These are phyloP conservation scores for Helicoverpa armigera DNA, from an alignment of 1,140 invertebrate species.

Conservation along the genomic window DNA sequence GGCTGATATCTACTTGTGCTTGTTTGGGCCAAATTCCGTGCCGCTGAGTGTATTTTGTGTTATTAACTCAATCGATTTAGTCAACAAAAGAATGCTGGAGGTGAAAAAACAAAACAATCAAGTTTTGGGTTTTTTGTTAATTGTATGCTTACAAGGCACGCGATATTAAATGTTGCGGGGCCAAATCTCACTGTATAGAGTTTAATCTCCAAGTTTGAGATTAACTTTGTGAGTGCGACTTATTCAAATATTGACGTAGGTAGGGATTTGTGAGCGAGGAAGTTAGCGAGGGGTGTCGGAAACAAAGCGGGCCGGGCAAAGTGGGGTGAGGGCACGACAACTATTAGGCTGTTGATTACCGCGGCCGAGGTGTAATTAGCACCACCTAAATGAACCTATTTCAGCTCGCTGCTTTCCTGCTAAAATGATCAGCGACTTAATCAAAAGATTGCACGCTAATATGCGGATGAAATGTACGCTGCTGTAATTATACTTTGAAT, in stretches of 20 bases:
- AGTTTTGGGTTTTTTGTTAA: slow-evolving; percentile 30
- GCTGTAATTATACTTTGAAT: slow-evolving; percentile 49
- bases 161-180: slow-evolving; percentile 27
- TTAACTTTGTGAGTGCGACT: slow-evolving; percentile 35
- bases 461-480: slow-evolving; percentile 33
- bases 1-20: too few relatives aligned
- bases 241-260: slow-evolving; percentile 44
- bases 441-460: slow-evolving; percentile 47
- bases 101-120: slow-evolving; percentile 45
- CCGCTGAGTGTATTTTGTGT: too few relatives aligned
- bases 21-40: too few relatives aligned
- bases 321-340: slow-evolving; percentile 59
- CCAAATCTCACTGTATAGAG: neutral
- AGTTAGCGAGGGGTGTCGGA: slow-evolving; percentile 42
- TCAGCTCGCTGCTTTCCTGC: slow-evolving; percentile 69
- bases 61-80: slow-evolving; percentile 54
- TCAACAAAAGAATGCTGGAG: slow-evolving; percentile 43
- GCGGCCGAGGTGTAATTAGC: slow-evolving; percentile 74
- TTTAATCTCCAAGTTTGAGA: slow-evolving; percentile 38
- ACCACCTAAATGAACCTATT: slow-evolving; percentile 79
- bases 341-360: slow-evolving; percentile 81
- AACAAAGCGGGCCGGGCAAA: slow-evolving; percentile 55
- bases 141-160: neutral
- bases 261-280: slow-evolving; percentile 48
- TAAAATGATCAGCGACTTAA: slow-evolving; percentile 63